Evolutionary conservation across 1,140 invertebrate species (phyloP).

Genomic region (Drosophila teissieri): DNA sequence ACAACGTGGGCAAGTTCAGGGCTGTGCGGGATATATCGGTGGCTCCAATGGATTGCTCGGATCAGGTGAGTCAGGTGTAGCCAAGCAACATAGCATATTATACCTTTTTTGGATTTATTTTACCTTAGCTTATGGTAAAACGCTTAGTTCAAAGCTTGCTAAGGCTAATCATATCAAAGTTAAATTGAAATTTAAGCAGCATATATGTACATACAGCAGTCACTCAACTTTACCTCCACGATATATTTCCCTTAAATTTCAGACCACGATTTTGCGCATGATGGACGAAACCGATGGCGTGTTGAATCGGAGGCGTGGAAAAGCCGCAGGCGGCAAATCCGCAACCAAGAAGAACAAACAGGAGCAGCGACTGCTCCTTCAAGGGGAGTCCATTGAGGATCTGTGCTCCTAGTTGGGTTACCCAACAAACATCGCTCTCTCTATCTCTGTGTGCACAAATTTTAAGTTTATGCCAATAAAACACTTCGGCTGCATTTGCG

Average conservation of each 20-base stretch:
- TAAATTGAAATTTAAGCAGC: no score
- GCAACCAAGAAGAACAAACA: conserved; percentile 69
- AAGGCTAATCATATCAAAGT: no score
- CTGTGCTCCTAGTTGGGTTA: conserved; percentile 58
- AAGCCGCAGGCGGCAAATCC: conserved; percentile 65
- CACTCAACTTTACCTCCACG: background rate
- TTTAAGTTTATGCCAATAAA: conserved; percentile 29
- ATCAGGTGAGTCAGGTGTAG: conserved; percentile 85
- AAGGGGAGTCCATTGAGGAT: conserved; percentile 80
- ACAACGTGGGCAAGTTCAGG: conserved; percentile 97
- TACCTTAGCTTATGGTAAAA: no score
- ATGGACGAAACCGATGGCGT: conserved; percentile 98
- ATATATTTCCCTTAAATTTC: background rate
- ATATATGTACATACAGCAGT: background rate
- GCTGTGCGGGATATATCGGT: conserved; percentile 96
- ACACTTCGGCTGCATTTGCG: conserved; percentile 35
- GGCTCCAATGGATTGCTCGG: conserved; percentile 91
- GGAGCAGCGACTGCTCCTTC: conserved; percentile 68
- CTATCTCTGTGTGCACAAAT: conserved; percentile 33
- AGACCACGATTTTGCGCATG: conserved; percentile 94
- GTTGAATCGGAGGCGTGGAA: conserved; percentile 86
- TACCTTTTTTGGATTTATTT: no score
- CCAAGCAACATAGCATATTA: no score
- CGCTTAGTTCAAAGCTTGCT: no score
- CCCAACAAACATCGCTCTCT: conserved; percentile 18